A percentile compares a stretch with the other conserved stretches of the same genome.
Conservation (phyloP, 2,797 vertebrate species). For the Pseudomugil tenellus region DNA sequence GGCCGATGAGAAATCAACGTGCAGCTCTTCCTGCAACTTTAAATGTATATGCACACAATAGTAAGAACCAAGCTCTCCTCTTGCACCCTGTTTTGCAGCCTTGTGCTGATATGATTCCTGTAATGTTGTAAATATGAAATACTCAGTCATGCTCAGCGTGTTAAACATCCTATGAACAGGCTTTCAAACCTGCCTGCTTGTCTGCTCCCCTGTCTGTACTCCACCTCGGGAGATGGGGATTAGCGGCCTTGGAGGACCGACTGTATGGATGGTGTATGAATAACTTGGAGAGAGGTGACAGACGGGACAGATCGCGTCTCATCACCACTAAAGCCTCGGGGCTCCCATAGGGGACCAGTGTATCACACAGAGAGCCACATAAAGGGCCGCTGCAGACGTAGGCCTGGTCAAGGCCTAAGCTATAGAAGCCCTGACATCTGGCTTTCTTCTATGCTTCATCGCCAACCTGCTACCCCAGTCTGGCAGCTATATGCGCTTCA, state of each 20-base stretch:
- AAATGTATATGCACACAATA: constrained; percentile 39
- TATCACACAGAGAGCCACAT: constrained; percentile 80
- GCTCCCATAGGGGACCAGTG: constrained; percentile 81
- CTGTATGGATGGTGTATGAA: constrained; percentile 83
- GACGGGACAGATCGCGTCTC: constrained; percentile 87
- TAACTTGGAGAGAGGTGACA: constrained; percentile 84
- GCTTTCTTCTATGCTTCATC: constrained; percentile 80
- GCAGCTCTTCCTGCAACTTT: constrained; percentile 14
- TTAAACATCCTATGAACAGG: constrained; percentile 77
- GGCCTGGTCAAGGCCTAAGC: constrained; percentile 85
- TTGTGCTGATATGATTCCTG: constrained; percentile 59
- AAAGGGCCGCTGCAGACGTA: constrained; percentile 82
- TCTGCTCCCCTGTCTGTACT: constrained; percentile 76
- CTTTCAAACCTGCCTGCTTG: constrained; percentile 74
- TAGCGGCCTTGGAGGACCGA: constrained; percentile 83
- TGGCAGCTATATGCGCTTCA: constrained; percentile 83
- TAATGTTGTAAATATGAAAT: constrained; percentile 74
- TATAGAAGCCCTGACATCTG: constrained; percentile 87
- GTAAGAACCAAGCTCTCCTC: constrained; percentile 47
- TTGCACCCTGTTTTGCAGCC: constrained; percentile 51
- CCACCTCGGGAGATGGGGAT: constrained; percentile 83
- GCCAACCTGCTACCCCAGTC: constrained; percentile 83
- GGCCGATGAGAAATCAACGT: constrained; percentile 17
- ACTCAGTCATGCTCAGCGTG: constrained; percentile 76
- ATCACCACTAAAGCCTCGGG: constrained; percentile 85